Evolutionary conservation across 1,140 invertebrate species (phyloP).

Genomic region (Mamestra configurata): DNA sequence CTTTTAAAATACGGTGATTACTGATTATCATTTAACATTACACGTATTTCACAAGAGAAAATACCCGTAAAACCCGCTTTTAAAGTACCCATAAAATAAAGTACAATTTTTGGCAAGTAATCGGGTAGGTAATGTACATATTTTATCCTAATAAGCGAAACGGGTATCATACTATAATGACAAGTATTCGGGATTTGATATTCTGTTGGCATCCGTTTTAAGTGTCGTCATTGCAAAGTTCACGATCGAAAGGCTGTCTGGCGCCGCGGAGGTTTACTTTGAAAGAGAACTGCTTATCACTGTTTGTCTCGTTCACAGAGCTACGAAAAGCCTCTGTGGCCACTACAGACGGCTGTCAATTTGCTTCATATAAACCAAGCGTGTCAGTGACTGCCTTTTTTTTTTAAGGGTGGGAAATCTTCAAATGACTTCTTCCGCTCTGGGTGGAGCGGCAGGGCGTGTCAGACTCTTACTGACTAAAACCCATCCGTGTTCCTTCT

Average conservation of each 20-base stretch:
- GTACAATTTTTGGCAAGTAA: not conserved
- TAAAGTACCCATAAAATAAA: not conserved
- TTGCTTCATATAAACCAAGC: too few species aligned
- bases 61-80: not conserved
- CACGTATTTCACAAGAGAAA: not conserved
- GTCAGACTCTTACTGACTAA: too few species aligned
- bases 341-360: too few species aligned
- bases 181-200: constrained; percentile 12
- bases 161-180: constrained; percentile 21
- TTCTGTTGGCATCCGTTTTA: not conserved
- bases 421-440: too few species aligned
- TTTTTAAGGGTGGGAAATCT: too few species aligned
- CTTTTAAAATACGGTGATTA: not conserved
- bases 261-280: constrained; percentile 34
- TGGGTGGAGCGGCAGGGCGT: too few species aligned
- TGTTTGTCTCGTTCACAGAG: not conserved
- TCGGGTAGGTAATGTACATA: not conserved
- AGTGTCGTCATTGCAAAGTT: constrained; percentile 26
- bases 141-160: not conserved
- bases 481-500: too few species aligned
- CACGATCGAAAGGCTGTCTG: constrained; percentile 16
- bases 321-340: too few species aligned
- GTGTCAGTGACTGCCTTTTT: too few species aligned
- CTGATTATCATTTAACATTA: not conserved
- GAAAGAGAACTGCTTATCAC: constrained; percentile 32